These are phyloP conservation scores for Drosophila cognata DNA, from an alignment of 2,888 invertebrate genomes.

Conservation along the genomic window DNA sequence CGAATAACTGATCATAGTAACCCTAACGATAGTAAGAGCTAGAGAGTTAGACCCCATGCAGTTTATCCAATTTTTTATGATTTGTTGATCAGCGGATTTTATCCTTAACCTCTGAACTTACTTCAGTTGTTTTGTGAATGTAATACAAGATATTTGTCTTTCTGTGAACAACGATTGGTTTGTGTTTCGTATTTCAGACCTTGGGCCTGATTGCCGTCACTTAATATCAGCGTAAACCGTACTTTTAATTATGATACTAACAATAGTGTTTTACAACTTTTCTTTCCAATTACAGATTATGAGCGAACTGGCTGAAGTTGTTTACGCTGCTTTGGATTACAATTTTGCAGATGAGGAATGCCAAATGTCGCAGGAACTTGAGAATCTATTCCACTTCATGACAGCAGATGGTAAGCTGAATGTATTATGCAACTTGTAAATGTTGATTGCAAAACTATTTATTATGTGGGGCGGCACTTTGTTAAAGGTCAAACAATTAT, in stretches of 20 bases:
- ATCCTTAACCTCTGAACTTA: conserved; percentile 52
- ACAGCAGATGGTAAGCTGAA: conserved; percentile 88
- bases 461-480: neutral
- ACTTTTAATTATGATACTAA: conserved; percentile 5
- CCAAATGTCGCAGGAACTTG: conserved; percentile 93
- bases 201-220: neutral
- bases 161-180: neutral
- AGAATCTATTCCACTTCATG: conserved; percentile 94
- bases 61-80: conserved; percentile 3
- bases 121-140: neutral
- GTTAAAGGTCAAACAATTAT: neutral
- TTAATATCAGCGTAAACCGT: neutral
- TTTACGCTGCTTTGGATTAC: conserved; percentile 96
- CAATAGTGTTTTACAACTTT: neutral
- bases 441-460: neutral
- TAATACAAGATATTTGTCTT: neutral
- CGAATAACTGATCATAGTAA: conserved; percentile 18
- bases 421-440: neutral
- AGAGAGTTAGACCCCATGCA: conserved; percentile 5
- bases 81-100: conserved; percentile 6
- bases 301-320: conserved; percentile 91
- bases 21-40: conserved; percentile 26
- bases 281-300: conserved; percentile 88
- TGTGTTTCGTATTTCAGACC: neutral
- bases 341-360: conserved; percentile 94